Conservation (phyloP, 2,797 vertebrate species). For the Gadopsis marmoratus region DNA sequence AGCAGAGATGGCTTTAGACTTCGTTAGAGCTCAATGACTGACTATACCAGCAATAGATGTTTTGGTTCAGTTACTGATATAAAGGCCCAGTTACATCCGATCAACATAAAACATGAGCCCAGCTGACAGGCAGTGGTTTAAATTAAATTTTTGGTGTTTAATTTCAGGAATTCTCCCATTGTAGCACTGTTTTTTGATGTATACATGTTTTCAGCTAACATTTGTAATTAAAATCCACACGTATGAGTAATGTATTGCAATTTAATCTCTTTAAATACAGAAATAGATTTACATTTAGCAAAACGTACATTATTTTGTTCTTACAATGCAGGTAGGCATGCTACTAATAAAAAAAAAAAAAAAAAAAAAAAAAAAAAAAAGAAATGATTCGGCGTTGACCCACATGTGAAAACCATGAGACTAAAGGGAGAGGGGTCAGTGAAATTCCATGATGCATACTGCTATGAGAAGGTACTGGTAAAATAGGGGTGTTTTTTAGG, state of each 20-base stretch:
- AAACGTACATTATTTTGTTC: constrained; percentile 72
- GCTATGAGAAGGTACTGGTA: neutral
- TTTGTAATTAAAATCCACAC: constrained; percentile 54
- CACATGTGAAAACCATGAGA: constrained; percentile 3
- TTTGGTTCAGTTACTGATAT: neutral
- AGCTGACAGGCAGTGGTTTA: neutral
- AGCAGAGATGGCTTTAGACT: constrained; percentile 38
- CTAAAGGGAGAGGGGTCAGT: neutral
- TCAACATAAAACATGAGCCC: neutral
- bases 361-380: neutral
- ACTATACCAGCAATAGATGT: neutral
- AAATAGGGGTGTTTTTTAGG: neutral
- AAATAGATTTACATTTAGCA: constrained; percentile 74
- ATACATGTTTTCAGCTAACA: neutral
- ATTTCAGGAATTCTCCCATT: neutral
- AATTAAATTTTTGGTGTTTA: neutral
- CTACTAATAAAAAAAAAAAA: constrained; percentile 21
- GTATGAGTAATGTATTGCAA: constrained; percentile 45
- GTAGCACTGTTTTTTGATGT: constrained; percentile 28
- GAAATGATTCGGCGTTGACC: neutral
- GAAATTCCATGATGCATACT: constrained; percentile 9
- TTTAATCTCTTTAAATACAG: constrained; percentile 72
- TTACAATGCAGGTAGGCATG: constrained; percentile 63
- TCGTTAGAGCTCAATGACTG: neutral
- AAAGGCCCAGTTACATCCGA: neutral